Evolutionary conservation across 1,140 invertebrate genomes (phyloP), one percentile per base, ranked within the genome.

Genomic region (Aphelenchoides avenae): DNA sequence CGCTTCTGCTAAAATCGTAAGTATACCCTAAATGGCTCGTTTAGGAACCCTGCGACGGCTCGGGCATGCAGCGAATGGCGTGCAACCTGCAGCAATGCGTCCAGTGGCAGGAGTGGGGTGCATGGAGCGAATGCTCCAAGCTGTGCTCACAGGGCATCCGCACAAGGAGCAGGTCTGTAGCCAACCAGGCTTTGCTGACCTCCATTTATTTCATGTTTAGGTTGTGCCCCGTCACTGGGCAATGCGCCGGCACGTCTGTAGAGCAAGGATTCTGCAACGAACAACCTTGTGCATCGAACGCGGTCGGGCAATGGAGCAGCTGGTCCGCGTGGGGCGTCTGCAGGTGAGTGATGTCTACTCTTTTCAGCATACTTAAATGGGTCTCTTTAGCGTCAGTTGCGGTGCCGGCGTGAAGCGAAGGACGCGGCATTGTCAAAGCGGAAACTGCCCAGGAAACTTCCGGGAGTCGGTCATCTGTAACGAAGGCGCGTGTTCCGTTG

Each of bases 111-210:
- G 39, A 27, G n/a, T 76, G 71, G 71, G 63, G 56, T 2, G 46
- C 33, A 15, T 85, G 84, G 84, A 78, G 78, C 1, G 77, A 77
- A 11, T 85, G 84, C 69, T 79, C 78, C 7, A 80, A 77, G 13
- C 80, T 80, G 0, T 85, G 84, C 66, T 84, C 84, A 1, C 76
- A 77, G 42, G 84, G 84, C 2, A 73, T 77, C 26, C 66, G 78
- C 48, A 76, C 78, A 5, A 70, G 84, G 40, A 64, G 61, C 62
- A 41, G 61, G 48, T 43, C 13, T 43, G 61, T 15, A 15, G 5
- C 9, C 34, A 63, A 63, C 44, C n/a, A 42, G 18, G 24, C n/a
- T 33, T n/a, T 61, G 5, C 5, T 18, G 31, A 20, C 0, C 2
- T 3, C 22, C 46, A 31, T 62, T 58, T 18, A 57, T 22, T 13